Conservation (phyloP, 2,888 invertebrate species). For the Plebejus argus region DNA sequence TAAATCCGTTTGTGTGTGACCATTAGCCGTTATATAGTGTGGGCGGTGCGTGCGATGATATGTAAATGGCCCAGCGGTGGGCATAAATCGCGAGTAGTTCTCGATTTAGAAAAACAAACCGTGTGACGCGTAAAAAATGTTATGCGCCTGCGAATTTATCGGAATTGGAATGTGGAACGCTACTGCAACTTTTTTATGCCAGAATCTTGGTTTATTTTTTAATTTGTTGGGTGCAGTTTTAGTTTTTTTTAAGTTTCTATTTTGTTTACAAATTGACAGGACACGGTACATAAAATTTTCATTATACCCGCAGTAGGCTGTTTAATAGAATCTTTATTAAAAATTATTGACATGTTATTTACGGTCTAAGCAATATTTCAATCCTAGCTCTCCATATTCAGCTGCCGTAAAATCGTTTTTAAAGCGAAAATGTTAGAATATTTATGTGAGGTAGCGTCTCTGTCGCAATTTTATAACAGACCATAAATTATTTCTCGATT, state of each 20-base stretch:
- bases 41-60: slow-evolving; percentile 42
- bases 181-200: background rate
- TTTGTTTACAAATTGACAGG: background rate
- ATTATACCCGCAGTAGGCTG: background rate
- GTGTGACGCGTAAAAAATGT: slow-evolving; percentile 27
- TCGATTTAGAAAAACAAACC: slow-evolving; percentile 36
- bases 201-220: too few relatives aligned
- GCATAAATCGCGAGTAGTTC: slow-evolving; percentile 42
- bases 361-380: slow-evolving; percentile 22
- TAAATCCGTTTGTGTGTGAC: slow-evolving; percentile 17
- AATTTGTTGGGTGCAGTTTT: background rate
- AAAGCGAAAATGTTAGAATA: slow-evolving; percentile 14
- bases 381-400: slow-evolving; percentile 12
- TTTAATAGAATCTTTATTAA: slow-evolving; percentile 4
- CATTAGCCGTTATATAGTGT: slow-evolving; percentile 37
- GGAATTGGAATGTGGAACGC: slow-evolving; percentile 15
- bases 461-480: slow-evolving; percentile 23
- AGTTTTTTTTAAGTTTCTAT: background rate
- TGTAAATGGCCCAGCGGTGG: slow-evolving; percentile 42
- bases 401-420: slow-evolving; percentile 14
- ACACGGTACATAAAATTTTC: background rate
- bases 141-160: slow-evolving; percentile 25
- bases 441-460: slow-evolving; percentile 13
- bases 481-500: slow-evolving; percentile 21
- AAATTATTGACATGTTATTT: slow-evolving; percentile 13